phyloP scores from a whole-genome alignment of 2,113 vertebrate genomes.

The Caranx melampygus region DNA sequence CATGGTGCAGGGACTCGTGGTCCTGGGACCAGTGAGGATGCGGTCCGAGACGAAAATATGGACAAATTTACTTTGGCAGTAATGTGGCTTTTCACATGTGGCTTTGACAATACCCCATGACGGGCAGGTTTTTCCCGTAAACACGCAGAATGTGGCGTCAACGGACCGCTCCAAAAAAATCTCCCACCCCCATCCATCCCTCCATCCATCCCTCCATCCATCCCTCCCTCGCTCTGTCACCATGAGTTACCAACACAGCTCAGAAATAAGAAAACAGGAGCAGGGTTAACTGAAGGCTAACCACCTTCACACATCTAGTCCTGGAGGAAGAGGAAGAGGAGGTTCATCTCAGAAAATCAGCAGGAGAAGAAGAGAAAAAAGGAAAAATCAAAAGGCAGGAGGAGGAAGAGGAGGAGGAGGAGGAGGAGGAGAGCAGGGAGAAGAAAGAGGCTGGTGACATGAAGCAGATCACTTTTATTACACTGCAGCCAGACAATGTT shows the following conservation, averaged over 20 bases:
- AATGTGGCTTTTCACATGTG: constrained; percentile 60
- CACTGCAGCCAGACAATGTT: constrained; percentile 84
- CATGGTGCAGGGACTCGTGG: neutral
- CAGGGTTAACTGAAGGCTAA: constrained; percentile 83
- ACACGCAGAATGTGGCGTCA: constrained; percentile 36
- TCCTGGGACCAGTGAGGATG: constrained; percentile 18
- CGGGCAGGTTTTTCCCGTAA: constrained; percentile 48
- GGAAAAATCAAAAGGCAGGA: neutral
- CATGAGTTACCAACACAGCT: constrained; percentile 70
- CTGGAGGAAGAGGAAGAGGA: no score
- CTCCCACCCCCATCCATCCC: neutral
- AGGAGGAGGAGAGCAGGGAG: constrained; percentile 57
- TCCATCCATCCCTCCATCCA: no score
- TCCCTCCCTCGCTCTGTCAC: no score
- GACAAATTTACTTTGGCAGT: constrained; percentile 44
- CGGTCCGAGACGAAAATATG: constrained; percentile 31
- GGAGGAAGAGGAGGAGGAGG: constrained; percentile 25
- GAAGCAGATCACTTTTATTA: constrained; percentile 90
- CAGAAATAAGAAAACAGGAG: constrained; percentile 83
- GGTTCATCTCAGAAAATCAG: constrained; percentile 22
- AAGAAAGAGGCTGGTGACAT: constrained; percentile 88
- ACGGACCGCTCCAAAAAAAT: constrained; percentile 31
- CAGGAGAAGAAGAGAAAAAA: constrained; percentile 73
- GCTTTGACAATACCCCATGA: constrained; percentile 41
- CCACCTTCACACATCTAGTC: constrained; percentile 79